These are phyloP conservation scores for Hafferia zeledoni DNA, from an alignment of 2,797 vertebrate genomes.

Conservation along the genomic window DNA sequence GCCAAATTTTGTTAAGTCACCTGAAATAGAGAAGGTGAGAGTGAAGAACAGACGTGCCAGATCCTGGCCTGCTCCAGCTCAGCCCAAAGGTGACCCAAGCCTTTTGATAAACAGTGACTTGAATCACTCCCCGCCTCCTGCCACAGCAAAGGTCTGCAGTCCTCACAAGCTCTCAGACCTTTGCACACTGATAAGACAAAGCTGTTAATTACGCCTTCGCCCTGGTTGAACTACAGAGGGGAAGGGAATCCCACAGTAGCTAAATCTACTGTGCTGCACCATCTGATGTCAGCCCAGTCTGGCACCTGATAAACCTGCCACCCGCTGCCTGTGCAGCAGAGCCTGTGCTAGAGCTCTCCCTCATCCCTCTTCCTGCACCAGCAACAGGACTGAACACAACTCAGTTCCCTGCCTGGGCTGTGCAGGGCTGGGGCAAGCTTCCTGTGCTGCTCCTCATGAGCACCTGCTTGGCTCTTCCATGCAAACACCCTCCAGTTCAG, in stretches of 20 bases:
- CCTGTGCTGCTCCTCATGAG: neutral
- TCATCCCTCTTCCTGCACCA: neutral
- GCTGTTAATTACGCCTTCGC: neutral
- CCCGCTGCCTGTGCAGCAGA: neutral
- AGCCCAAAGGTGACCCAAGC: neutral
- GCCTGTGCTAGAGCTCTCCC: neutral
- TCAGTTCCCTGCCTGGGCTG: neutral
- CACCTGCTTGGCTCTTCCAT: neutral
- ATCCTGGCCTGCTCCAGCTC: rapidly evolving
- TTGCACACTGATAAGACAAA: neutral
- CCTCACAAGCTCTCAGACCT: neutral
- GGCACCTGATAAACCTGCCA: neutral
- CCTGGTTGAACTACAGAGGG: neutral
- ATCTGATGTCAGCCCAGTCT: rapidly evolving
- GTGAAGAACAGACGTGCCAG: rapidly evolving
- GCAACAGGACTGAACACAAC: neutral
- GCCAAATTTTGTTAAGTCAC: constrained; percentile 94
- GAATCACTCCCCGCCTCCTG: rapidly evolving
- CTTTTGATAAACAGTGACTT: neutral
- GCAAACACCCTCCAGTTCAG: neutral
- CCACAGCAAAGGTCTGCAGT: neutral
- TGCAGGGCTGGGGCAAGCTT: neutral
- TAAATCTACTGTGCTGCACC: neutral
- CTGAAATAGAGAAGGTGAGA: constrained; percentile 48
- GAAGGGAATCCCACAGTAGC: neutral